Evolutionary conservation across 2,888 invertebrate genomes (phyloP), one percentile per base, ranked within the genome.

Genomic region (Rhodophaea formosa): DNA sequence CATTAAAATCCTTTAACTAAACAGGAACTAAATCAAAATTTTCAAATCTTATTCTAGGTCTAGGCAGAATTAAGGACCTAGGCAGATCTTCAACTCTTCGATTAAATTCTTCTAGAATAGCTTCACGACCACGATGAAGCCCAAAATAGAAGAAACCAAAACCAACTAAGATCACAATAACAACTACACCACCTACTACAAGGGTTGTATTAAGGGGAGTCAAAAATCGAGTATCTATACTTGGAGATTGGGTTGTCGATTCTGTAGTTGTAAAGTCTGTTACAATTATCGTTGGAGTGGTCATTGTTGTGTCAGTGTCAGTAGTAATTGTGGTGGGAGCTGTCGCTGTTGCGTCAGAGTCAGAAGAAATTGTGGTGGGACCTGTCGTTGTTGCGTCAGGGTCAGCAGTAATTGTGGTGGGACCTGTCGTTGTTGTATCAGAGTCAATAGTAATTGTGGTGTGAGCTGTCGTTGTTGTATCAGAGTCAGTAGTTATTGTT

Each of bases 371-470:
- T 15, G 57, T 52, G 0, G 49, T 58, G 32, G 54, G 23, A 8
- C 35, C 44, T 16, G 54, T 39, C 0, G 59, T 53, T 8, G 55
- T 51, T 3, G 57, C 44, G 0, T 53, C 59, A 7, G 63, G 5
- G 14, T 61, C 62, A 6, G 60, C 54, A 6, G 59, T 16, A 7
- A 60, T 47, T 0, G 45, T 47, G 0, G 59, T 47, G 7, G 30
- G 2, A n/a, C n/a, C n/a, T n/a, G n/a, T n/a, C n/a, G n/a, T n/a
- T n/a, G n/a, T n/a, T n/a, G n/a, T n/a, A n/a, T n/a, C n/a, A 12
- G 15, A 7, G n/a, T n/a, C 16, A 32, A 61, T 51, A 10, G 51
- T 8, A 7, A 56, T 59, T 0, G 63, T 47, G 1, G 64, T 62
- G 1, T 10, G 12, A 39, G 0, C 16, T 14, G 49, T 49, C n/a